These are phyloP conservation scores for Crossocerus cetratus DNA, from an alignment of 2,888 invertebrate species.

Conservation along the genomic window DNA sequence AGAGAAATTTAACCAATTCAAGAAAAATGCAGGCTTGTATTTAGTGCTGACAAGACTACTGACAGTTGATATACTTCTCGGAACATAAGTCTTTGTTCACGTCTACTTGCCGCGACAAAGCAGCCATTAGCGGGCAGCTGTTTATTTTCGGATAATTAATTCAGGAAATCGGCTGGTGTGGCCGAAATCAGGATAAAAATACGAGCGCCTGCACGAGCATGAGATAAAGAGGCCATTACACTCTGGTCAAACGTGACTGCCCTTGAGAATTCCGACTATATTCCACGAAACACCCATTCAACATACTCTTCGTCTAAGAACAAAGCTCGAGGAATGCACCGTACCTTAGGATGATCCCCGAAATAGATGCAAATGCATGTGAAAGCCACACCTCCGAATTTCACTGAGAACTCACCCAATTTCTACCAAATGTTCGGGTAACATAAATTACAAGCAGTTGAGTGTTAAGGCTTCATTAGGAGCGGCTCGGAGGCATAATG, in stretches of 20 bases:
- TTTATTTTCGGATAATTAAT: constrained; percentile 67
- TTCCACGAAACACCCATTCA: not conserved
- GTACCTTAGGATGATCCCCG: not conserved
- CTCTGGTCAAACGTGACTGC: constrained; percentile 8
- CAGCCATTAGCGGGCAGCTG: constrained; percentile 35
- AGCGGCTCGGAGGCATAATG: not conserved
- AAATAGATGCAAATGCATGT: not conserved
- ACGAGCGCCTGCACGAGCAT: constrained; percentile 46
- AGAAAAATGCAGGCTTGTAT: not conserved
- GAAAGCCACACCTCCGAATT: not conserved
- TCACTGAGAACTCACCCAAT: not conserved
- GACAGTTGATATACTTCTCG: not conserved
- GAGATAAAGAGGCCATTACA: constrained; percentile 53
- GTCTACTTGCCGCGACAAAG: constrained; percentile 38
- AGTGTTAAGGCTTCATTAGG: not conserved
- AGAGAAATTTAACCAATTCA: no score
- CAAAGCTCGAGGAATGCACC: not conserved
- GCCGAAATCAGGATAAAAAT: constrained; percentile 64
- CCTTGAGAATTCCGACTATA: constrained; percentile 1
- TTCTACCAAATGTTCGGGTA: not conserved
- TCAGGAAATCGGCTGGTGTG: constrained; percentile 54
- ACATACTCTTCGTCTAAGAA: not conserved
- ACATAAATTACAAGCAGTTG: not conserved
- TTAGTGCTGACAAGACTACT: not conserved
- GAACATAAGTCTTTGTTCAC: not conserved